Evolutionary conservation across 2,888 invertebrate genomes (phyloP).

Genomic region (Beris morrisii): DNA sequence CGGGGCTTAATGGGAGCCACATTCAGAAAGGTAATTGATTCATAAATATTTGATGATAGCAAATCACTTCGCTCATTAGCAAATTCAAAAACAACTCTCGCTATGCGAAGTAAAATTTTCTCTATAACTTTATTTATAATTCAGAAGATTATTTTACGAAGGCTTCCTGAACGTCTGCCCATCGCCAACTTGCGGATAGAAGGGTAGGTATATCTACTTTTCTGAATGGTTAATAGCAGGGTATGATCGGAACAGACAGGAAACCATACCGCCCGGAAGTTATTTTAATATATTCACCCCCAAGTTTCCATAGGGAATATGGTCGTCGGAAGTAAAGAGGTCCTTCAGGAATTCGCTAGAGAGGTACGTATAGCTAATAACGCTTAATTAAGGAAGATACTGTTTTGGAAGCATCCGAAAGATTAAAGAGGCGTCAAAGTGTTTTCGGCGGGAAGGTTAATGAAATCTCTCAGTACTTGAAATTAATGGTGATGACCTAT

Average conservation of each 20-base stretch:
- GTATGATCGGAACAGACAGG: constrained; percentile 3
- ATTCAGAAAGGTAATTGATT: constrained; percentile 26
- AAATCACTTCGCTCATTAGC: constrained; percentile 29
- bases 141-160: constrained; percentile 20
- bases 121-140: constrained; percentile 22
- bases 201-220: too few relatives aligned
- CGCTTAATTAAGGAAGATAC: constrained; percentile 29
- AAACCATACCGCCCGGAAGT: constrained; percentile 30
- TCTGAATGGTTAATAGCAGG: neutral
- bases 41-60: constrained; percentile 27
- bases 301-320: neutral
- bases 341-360: neutral
- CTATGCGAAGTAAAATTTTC: constrained; percentile 12
- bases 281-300: constrained; percentile 31
- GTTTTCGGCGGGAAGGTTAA: constrained; percentile 25
- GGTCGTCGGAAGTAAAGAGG: constrained; percentile 21
- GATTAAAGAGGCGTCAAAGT: constrained; percentile 26
- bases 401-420: constrained; percentile 27
- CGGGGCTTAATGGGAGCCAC: constrained; percentile 3
- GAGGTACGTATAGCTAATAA: constrained; percentile 22
- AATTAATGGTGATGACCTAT: constrained; percentile 20
- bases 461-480: constrained; percentile 13
- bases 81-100: constrained; percentile 20
- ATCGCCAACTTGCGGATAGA: too few relatives aligned
- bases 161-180: neutral